A percentile compares a stretch with the other conserved stretches of the same genome.
phyloP scores from a whole-genome alignment of 64 coral and sea anemone genomes.

The Actinia tenebrosa region DNA sequence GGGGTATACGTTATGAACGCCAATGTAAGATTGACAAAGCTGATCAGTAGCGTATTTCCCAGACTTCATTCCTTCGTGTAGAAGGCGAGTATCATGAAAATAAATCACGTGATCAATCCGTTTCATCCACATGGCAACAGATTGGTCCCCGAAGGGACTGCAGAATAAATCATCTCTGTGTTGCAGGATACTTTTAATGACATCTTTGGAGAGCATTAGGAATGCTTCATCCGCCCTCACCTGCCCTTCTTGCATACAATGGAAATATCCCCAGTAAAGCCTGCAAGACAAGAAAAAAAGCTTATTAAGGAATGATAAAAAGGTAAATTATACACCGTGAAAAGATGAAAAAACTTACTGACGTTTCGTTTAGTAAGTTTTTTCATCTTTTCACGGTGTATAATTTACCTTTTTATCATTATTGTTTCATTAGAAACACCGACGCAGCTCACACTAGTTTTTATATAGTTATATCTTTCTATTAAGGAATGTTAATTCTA shows the following conservation, averaged over 20 bases:
- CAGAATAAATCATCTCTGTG: constrained; percentile 63
- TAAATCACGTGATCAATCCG: constrained; percentile 50
- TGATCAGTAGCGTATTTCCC: neutral
- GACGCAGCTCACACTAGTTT: no score
- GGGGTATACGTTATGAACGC: neutral
- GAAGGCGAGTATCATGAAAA: constrained; percentile 69
- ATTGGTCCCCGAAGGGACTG: constrained; percentile 83
- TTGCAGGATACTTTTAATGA: constrained; percentile 30
- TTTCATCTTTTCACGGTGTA: no score
- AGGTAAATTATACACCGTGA: no score
- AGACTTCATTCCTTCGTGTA: constrained; percentile 37
- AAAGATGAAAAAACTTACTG: no score
- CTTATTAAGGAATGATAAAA: no score
- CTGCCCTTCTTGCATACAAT: constrained; percentile 57
- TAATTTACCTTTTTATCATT: no score
- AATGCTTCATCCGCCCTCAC: constrained; percentile 85
- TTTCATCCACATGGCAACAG: constrained; percentile 88
- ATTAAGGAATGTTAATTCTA: no score
- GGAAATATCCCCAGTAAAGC: constrained; percentile 89
- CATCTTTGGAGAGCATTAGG: constrained; percentile 46
- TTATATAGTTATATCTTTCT: no score
- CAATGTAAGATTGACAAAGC: neutral
- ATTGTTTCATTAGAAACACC: no score
- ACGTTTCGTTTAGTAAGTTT: no score
- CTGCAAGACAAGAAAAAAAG: neutral